Base-by-base conservation (phyloP, 30 jellyfish, hydroid and myxozoan species). In the Hydractinia echinata region DNA sequence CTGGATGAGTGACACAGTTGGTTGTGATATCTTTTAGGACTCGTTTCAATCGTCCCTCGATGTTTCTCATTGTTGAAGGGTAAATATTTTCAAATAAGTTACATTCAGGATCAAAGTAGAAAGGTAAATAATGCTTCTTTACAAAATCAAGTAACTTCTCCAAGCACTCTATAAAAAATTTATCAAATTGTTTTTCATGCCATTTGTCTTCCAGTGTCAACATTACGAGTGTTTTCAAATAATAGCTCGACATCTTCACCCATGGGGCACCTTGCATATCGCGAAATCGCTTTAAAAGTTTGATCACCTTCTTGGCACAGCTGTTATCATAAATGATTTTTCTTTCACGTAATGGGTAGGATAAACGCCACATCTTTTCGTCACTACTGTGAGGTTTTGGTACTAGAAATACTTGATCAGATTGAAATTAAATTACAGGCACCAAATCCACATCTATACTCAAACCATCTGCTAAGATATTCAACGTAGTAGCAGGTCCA, bases 241-340 rank as follows among this genome's bases (percentile, higher is more conserved):
- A 70, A 60, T 81, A 81, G 52, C 82, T 81, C 15, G 82, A 53
- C 14, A 81, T 72, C 18, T 67, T 15, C 39, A 66, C 51, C 74
- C 74, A 64, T 13, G 74, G 74, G 19, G 74, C 74, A 20, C 82
- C 83, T 50, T 81, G 88, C 69, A 50, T 70, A 56, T 81, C 88
- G 8, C 88, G 88, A 66, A 81, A 58, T 55, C 80, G 53, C 83
- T 81, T 81, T 19, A 81, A 73, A 13, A 68, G 51, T 53, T 68
- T 66, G 49, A 81, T 30, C 16, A 81, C 82, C 61, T 58, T 67
- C 70, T 81, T 81, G 5, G 88, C 88, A 81, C 88, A 81, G 82
- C 82, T 74, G 21, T 60, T n/a, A 55, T 81, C 76, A 49, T 81
- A 53, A 58, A 81, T 10, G 5, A 81, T 81, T 14, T 18, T 18